Evolutionary conservation across 2,888 invertebrate species (phyloP).

Genomic region (Troides helena): DNA sequence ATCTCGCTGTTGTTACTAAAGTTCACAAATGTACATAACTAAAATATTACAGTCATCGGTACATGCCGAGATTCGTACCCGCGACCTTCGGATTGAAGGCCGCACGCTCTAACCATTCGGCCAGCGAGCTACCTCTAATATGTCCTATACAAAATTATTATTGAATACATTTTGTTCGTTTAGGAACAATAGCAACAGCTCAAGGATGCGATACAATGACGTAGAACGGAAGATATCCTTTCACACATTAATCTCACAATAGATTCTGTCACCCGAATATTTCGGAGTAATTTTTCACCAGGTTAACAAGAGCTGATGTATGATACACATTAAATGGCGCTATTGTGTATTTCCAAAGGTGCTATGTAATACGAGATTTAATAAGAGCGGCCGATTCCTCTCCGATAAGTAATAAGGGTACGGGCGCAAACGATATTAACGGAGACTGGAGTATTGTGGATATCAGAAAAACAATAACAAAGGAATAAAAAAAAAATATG

Average conservation of each 20-base stretch:
- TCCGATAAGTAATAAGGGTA: neutral
- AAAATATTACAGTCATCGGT: too few species aligned
- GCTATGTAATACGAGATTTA: constrained; percentile 10
- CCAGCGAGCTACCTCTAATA: too few species aligned
- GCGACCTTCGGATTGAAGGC: too few species aligned
- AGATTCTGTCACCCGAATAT: constrained; percentile 1
- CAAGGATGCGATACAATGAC: neutral
- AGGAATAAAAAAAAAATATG: too few species aligned
- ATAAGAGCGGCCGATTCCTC: neutral
- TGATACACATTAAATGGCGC: constrained; percentile 7
- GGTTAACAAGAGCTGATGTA: neutral
- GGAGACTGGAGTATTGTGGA: neutral
- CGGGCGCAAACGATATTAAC: constrained; percentile 7
- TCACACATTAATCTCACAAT: constrained; percentile 11
- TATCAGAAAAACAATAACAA: too few species aligned
- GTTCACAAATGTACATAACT: too few species aligned
- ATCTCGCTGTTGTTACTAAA: too few species aligned
- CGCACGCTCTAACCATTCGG: too few species aligned
- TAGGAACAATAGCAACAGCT: neutral
- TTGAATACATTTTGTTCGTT: neutral
- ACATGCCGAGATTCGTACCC: too few species aligned
- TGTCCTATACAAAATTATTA: neutral
- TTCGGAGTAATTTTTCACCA: constrained; percentile 8
- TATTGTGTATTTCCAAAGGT: constrained; percentile 2
- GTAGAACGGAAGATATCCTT: neutral